Evolutionary conservation across 2,797 vertebrate genomes (phyloP), one percentile per base, ranked within the genome.

Genomic region (Anas bernieri): DNA sequence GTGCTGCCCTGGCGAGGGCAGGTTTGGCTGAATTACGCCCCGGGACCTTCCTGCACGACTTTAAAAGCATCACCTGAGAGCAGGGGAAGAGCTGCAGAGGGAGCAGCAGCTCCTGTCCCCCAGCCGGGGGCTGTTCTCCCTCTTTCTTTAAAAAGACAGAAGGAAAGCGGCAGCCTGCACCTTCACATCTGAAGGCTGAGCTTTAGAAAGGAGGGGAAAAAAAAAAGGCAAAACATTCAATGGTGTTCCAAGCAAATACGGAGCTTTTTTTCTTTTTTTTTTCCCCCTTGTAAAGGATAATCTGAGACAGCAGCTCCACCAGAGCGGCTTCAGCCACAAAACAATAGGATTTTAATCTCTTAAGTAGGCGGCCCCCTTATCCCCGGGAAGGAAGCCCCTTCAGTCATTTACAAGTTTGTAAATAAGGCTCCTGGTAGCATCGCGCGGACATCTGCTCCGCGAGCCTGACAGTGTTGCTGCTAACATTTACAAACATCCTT

Each of bases 401-500:
- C 86, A 90, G 96, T 95, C 96, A 94, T 95, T 96, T 94, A 96
- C 93, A 80, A 78, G 91, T 96, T 97, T 96, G 96, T 95, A 96
- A 96, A 97, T 97, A 94, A 92, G 96, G 93, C 92, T 97, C 94
- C 96, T 87, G 96, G 96, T 96, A 90, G 92, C 83, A 95, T 96
- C 95, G 97, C 95, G 97, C 11, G 90, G 96, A 97, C 96, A 96
- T 95, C 85, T 72, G 93, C 96, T 97, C 96, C 22, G 46, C 93
- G 94, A 94, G 91, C 96, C 95, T 68, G 78, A 79, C 94, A 96
- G 95, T 92, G 92, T 69, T 96, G 92, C 52, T 83, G 97, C 94
- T 97, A 94, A 94, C 96, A 85, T 97, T 96, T 96, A 96, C 97
- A 97, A 98, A 98, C 96, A 98, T 95, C 96, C 96, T 96, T 96